A percentile compares a stretch with the other conserved stretches of the same genome.
phyloP scores from a whole-genome alignment of 2,113 vertebrate species.

The Phalacrocorax carbo region DNA sequence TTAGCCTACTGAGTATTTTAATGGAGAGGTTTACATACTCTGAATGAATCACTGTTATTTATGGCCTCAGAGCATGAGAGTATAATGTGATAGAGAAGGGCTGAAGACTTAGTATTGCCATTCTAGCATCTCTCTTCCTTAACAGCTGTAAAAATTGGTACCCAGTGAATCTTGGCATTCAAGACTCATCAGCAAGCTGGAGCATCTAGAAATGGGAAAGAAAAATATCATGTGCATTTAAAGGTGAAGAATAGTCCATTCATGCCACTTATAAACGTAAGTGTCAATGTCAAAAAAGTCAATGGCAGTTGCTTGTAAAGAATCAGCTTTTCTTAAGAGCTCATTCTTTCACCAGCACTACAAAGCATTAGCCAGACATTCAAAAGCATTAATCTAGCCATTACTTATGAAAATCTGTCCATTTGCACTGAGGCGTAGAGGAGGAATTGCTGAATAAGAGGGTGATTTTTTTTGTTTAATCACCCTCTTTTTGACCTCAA shows the following conservation, averaged over 20 bases:
- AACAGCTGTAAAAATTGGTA: slow-evolving; percentile 42
- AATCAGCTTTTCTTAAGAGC: background rate
- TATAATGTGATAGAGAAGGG: background rate
- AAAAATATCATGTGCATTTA: background rate
- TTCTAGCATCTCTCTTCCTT: background rate
- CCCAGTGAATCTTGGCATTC: background rate
- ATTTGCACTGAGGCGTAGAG: background rate
- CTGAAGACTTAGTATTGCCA: slow-evolving; percentile 10
- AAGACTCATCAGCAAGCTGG: background rate
- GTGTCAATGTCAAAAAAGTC: background rate
- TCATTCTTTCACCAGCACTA: background rate
- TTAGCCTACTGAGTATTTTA: slow-evolving; percentile 70
- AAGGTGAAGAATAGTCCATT: slow-evolving; percentile 18
- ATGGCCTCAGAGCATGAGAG: slow-evolving; percentile 18
- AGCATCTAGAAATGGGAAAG: background rate
- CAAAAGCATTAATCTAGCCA: background rate
- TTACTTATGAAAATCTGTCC: background rate
- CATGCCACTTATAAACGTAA: background rate
- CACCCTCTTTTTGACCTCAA: background rate
- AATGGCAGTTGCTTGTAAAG: background rate
- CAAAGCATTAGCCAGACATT: background rate
- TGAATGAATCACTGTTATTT: slow-evolving; percentile 66
- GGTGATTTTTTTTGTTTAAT: background rate
- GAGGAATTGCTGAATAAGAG: background rate
- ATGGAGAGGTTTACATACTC: slow-evolving; percentile 68